Evolutionary conservation across 2,888 invertebrate genomes (phyloP).

Genomic region (Synanthedon tipuliformis): DNA sequence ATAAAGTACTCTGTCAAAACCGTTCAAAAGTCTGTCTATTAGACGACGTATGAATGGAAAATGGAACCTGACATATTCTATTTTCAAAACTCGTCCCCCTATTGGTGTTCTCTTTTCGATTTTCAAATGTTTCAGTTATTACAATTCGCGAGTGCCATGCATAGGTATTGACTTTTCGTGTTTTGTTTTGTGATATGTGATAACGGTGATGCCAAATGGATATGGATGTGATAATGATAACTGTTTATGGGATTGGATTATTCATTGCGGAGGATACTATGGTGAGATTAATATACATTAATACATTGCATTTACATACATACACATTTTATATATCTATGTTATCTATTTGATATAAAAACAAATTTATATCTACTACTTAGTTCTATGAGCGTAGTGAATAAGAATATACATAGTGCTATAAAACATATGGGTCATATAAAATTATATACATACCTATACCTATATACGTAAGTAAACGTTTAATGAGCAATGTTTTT

Average conservation of each 20-base stretch:
- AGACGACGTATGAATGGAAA: not conserved
- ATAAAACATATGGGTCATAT: too few species aligned
- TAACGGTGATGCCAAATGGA: slow-evolving; percentile 54
- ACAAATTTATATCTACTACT: too few species aligned
- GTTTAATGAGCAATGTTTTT: too few species aligned
- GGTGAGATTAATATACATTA: slow-evolving; percentile 32
- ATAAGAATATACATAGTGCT: too few species aligned
- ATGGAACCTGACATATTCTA: not conserved
- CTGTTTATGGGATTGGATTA: slow-evolving; percentile 58
- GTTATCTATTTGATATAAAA: too few species aligned
- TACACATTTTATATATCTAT: too few species aligned
- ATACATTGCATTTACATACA: too few species aligned
- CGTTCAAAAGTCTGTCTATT: not conserved
- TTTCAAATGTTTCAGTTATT: slow-evolving; percentile 10
- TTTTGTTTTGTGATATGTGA: slow-evolving; percentile 55
- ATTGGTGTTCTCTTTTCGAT: not conserved
- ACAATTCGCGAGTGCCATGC: slow-evolving; percentile 29
- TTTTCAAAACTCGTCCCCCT: not conserved
- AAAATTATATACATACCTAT: too few species aligned
- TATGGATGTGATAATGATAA: slow-evolving; percentile 59
- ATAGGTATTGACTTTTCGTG: slow-evolving; percentile 42
- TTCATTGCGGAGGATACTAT: slow-evolving; percentile 42
- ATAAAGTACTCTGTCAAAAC: not conserved
- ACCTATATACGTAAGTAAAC: too few species aligned
- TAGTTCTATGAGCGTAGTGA: too few species aligned